Percentiles rank a stretch among this genome's conserved stretches.
Conservation (phyloP, 2,888 invertebrate genomes). For the Lissonota sp. region DNA sequence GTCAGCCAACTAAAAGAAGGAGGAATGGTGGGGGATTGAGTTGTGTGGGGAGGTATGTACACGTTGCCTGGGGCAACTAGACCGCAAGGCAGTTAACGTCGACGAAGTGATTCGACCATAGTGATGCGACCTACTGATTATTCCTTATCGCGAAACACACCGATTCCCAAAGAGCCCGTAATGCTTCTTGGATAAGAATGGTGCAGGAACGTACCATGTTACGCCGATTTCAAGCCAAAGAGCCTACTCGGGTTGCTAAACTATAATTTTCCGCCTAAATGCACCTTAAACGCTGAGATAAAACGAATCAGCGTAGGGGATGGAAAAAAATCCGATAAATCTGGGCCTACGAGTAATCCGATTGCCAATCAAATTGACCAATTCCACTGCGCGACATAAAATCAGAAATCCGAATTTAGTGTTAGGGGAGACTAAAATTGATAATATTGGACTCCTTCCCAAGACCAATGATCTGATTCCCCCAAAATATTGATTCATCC, state of each 20-base stretch:
- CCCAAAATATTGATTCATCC: too few species aligned
- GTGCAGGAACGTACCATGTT: constrained; percentile 45
- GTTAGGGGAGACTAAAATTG: too few species aligned
- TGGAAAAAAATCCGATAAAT: too few species aligned
- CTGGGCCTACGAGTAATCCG: too few species aligned
- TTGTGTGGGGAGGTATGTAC: not conserved
- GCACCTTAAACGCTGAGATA: too few species aligned
- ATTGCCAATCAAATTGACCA: too few species aligned
- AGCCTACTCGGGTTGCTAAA: not conserved
- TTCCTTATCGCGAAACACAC: constrained; percentile 47
- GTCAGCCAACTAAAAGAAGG: not conserved
- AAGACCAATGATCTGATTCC: too few species aligned
- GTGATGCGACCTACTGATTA: constrained; percentile 50
- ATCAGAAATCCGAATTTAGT: too few species aligned
- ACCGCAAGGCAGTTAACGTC: constrained; percentile 44
- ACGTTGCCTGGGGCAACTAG: constrained; percentile 55
- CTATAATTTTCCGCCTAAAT: not conserved
- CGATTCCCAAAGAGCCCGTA: constrained; percentile 42
- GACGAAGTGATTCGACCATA: constrained; percentile 45
- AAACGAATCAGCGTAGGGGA: too few species aligned
- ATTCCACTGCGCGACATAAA: too few species aligned
- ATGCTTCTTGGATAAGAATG: constrained; percentile 51
- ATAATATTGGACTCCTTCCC: too few species aligned
- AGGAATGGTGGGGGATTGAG: not conserved
- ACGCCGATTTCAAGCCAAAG: not conserved